Evolutionary conservation across 2,797 vertebrate species (phyloP), one percentile per base, ranked within the genome.

Genomic region (Smutsia gigantea): DNA sequence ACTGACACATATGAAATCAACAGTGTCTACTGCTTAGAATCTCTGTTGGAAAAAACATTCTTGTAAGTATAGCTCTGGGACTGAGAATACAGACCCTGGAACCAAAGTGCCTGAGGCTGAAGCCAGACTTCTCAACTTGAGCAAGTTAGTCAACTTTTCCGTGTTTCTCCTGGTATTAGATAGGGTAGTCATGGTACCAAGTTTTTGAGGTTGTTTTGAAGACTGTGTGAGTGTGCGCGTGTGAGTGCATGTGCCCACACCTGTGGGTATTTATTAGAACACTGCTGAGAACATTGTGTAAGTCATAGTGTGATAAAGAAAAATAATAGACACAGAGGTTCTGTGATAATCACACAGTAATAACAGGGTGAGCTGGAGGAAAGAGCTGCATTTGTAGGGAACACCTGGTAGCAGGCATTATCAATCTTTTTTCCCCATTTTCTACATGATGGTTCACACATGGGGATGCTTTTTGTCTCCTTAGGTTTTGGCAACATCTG

Each of bases 201-300:
- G 6, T 75, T 87, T 66, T 66, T 7, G 27, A 5, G 61, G 17
- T 74, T 34, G 21, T 51, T 82, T 21, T 64, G 46, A 86, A 14
- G 51, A 66, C 15, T 63, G 13, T 42, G 15, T 29, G 37, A 42
- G 46, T 46, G n/a, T 55, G 3, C 31, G 11, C 12, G 4, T 55
- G 19, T 51, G 21, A 55, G 17, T 23, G 2, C 29, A 7, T 49
- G 10, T 42, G 21, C 5, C 5, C 9, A 3, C 11, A 21, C 0
- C 0, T 34, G 21, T 46, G 77, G 7, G 12, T 25, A 5, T 55
- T 0, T 63, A 17, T 21, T 66, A 78, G 9, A 61, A 13, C 12
- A 72, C 29, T 77, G 21, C 34, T 64, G 63, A 23, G 9, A 71
- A 39, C 18, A 5, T 13, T 90, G 6, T 57, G 0, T 31, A 6